Base-by-base conservation (phyloP, 2,888 invertebrate species). In the Trissolcus brochymenae region DNA sequence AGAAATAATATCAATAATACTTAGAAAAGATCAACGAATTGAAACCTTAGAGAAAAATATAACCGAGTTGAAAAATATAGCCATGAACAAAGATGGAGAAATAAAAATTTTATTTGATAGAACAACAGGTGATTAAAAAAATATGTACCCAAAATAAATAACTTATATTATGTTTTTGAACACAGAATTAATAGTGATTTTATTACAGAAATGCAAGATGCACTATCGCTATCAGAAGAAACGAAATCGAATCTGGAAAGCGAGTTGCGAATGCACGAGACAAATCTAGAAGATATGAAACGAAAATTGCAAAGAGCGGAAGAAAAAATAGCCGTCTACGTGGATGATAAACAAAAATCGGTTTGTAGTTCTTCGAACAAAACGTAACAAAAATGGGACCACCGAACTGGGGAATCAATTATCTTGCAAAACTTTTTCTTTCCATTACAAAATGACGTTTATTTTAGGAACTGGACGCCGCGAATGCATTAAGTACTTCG, bases 401-500 rank as follows among this genome's bases (percentile, higher is more conserved):
- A 46, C 17, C 9, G 35, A 35, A 11, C 35, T 2, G 35, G 35
- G 35, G 35, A 35, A 59, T 21, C n/a, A 40, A 29, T 29, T 35
- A 43, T 59, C n/a, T 9, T 46, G 46, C 16, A n/a, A 14, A 46
- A 16, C 46, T 46, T 16, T 46, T 46, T 35, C 35, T 11, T 46
- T 46, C 46, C 7, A 46, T 46, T 46, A 16, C 46, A 46, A 46
- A 46, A 46, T 46, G 14, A 46, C 16, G n/a, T 46, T 46, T n/a
- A 46, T 65, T 68, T 11, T 11, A 88, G 83, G 93, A 93, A 87
- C 84, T 90, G 4, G 92, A 93, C 84, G 91, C 94, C 76, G 88
- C 91, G 61, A 91, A 90, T 83, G 85, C 93, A n/a, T 91, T 92
- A 59, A 92, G 91, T 53, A 91, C 92, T 77, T 91, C 93, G 0